Base-by-base conservation (phyloP, 2,888 invertebrate genomes). In the Meteorus cinctellus region DNA sequence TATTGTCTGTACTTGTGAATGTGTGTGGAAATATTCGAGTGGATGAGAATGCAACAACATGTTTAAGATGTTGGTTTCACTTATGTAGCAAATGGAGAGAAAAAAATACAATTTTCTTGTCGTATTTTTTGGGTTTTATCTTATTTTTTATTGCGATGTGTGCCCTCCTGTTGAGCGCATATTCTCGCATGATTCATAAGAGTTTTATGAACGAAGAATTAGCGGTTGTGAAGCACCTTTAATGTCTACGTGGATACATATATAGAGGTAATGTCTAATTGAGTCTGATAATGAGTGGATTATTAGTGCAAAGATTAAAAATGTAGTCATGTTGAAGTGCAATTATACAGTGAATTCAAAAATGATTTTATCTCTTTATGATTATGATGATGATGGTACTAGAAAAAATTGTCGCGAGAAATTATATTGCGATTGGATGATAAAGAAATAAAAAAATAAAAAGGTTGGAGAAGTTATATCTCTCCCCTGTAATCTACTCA, bases 291-390 rank as follows among this genome's bases (percentile, higher is more conserved):
- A 83, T 86, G 68, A 36, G 71, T 82, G 82, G 82, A 88, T 88
- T 88, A 89, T 89, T 89, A 89, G 88, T 88, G 88, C 88, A 88
- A 87, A 89, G 89, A 89, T 89, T 89, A 89, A 89, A 89, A 88
- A 88, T 88, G 1, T 34, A 8, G 8, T 34, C 34, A 34, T 34
- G 34, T 34, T 34, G 41, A 41, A 12, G 0, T 41, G 8, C 41
- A 41, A 41, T 41, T 12, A 41, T 12, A 12, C 12, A 41, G 41
- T 41, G 8, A 41, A 41, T 41, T 41, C 41, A 10, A 88, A 86
- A 86, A 86, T 84, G 85, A 87, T 88, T 88, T 88, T 88, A 89
- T 84, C 85, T 84, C 82, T 82, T 80, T 63, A 31, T 34, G 29
- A 31, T n/a, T 31, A 31, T 31, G 82, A 79, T 81, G 55, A 80